Conservation (phyloP, 2,888 invertebrate species). For the Erebia ligea region DNA sequence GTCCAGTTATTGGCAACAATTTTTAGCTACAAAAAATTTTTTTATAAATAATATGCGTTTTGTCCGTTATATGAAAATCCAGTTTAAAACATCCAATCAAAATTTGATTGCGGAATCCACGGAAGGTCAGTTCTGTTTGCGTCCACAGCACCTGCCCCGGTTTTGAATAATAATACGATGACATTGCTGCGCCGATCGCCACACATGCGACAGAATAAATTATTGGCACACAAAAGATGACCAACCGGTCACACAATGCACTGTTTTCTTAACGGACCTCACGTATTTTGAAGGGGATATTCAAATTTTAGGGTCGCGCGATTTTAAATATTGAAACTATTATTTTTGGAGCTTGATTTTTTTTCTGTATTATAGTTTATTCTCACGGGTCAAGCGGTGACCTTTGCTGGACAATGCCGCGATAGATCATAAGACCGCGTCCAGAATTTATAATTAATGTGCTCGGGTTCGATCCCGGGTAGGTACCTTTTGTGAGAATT, state of each 20-base stretch:
- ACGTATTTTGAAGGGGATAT: slow-evolving; percentile 64
- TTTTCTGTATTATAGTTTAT: slow-evolving; percentile 52
- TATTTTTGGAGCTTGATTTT: slow-evolving; percentile 54
- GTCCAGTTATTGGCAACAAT: no score
- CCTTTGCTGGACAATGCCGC: slow-evolving; percentile 69
- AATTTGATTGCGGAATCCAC: slow-evolving; percentile 28
- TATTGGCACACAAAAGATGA: slow-evolving; percentile 67
- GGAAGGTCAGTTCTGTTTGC: slow-evolving; percentile 74
- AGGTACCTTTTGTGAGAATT: slow-evolving; percentile 58
- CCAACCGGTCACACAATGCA: slow-evolving; percentile 57
- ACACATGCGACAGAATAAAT: slow-evolving; percentile 71
- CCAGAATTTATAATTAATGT: slow-evolving; percentile 81
- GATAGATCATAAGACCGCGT: slow-evolving; percentile 62
- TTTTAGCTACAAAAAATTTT: no score
- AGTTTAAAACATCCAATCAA: background rate
- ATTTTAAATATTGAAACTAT: slow-evolving; percentile 62
- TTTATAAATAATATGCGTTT: no score
- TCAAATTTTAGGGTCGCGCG: slow-evolving; percentile 79
- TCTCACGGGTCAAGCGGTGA: slow-evolving; percentile 82
- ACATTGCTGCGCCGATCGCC: slow-evolving; percentile 52
- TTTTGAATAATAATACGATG: slow-evolving; percentile 75
- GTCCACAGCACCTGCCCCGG: slow-evolving; percentile 66
- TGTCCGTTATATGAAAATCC: background rate
- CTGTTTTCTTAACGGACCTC: slow-evolving; percentile 72
- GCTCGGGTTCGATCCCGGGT: slow-evolving; percentile 51